Evolutionary conservation across 2,113 vertebrate species (phyloP).

Genomic region (Saccopteryx leptura): DNA sequence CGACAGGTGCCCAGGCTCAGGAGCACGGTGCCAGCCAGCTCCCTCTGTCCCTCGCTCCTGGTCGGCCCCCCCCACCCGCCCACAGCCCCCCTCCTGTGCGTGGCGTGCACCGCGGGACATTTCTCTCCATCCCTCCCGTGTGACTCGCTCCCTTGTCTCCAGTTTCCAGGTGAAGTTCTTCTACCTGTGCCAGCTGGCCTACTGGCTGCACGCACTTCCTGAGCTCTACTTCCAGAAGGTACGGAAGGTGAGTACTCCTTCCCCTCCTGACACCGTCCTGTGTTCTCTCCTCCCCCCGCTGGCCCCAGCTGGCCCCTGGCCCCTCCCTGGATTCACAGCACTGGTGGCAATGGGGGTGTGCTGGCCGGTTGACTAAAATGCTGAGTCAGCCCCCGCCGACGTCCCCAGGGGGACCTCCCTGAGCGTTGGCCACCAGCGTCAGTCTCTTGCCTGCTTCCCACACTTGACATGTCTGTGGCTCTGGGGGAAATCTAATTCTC

Average conservation of each 20-base stretch:
- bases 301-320: accelerated
- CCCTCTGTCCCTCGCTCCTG: too few species aligned
- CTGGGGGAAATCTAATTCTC: neutral
- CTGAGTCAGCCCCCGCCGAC: neutral
- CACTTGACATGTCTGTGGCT: neutral
- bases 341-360: neutral
- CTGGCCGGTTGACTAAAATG: too few species aligned
- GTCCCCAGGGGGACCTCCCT: too few species aligned
- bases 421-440: neutral
- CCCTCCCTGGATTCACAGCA: neutral
- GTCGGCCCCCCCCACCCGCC: too few species aligned
- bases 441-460: neutral
- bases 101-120: too few species aligned
- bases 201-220: conserved; percentile 97
- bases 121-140: accelerated
- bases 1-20: neutral
- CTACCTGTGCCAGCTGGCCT: conserved; percentile 98
- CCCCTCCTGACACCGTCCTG: too few species aligned
- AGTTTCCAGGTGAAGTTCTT: conserved; percentile 99
- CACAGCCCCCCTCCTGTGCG: too few species aligned
- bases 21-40: accelerated
- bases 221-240: conserved; percentile 99
- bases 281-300: too few species aligned
- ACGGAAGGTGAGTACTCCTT: conserved; percentile 93
- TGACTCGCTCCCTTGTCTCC: conserved; percentile 50